Conservation (phyloP, 2,797 vertebrate genomes). For the Hephaestus fuliginosus region DNA sequence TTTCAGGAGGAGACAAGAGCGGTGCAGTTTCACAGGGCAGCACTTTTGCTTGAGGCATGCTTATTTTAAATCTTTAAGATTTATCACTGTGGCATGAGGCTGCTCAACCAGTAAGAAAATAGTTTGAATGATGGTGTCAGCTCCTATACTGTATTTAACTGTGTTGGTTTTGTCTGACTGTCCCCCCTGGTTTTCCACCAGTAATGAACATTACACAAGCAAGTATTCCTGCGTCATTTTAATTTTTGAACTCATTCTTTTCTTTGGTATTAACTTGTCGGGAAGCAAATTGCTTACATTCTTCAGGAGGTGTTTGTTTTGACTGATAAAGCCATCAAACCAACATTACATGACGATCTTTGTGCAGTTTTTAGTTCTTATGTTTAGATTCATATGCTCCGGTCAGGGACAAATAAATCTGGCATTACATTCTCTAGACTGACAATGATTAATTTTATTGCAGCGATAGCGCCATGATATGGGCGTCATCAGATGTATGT, state of each 20-base stretch:
- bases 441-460: too few relatives aligned
- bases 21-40: slow-evolving; percentile 4
- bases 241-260: not conserved
- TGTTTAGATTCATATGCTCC: too few relatives aligned
- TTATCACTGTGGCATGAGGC: not conserved
- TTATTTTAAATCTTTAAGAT: slow-evolving; percentile 4
- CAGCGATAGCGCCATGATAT: not conserved
- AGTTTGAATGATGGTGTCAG: not conserved
- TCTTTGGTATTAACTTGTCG: not conserved
- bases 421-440: too few relatives aligned
- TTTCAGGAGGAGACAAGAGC: slow-evolving; percentile 20
- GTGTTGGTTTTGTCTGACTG: not conserved
- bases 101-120: not conserved
- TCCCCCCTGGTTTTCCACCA: not conserved
- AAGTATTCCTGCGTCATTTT: not conserved
- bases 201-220: not conserved
- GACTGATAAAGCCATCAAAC: slow-evolving; percentile 2
- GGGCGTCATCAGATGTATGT: not conserved
- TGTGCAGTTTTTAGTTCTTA: not conserved
- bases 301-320: not conserved
- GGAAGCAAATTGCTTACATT: not conserved
- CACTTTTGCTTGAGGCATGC: not conserved
- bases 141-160: not conserved
- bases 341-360: not conserved
- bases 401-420: too few relatives aligned